Conservation (phyloP, 35 echinoderm and acorn worm genomes). For the Apostichopus californicus region DNA sequence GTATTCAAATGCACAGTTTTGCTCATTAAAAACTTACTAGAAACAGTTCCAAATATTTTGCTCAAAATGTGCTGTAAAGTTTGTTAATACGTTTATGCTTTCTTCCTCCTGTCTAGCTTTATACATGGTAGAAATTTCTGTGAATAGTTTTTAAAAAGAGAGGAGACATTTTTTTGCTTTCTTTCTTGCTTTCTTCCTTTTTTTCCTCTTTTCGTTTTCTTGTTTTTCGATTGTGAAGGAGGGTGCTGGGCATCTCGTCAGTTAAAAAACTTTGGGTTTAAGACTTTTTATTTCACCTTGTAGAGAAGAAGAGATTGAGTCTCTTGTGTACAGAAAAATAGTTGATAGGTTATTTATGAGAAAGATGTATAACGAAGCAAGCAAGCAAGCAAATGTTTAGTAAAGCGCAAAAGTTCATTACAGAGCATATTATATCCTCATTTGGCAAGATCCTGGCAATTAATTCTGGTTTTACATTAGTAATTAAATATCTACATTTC, state of each 20-base stretch:
- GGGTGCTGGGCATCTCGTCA: conserved; percentile 40
- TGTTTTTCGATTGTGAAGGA: background rate
- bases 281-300: background rate
- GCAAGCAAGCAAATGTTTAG: too few species aligned
- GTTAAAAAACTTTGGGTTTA: background rate
- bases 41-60: background rate
- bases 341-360: background rate
- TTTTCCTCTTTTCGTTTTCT: too few species aligned
- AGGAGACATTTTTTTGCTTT: background rate
- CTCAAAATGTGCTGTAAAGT: background rate
- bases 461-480: too few species aligned
- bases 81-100: background rate
- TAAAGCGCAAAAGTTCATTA: too few species aligned
- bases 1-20: background rate
- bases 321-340: background rate
- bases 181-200: too few species aligned
- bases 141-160: background rate
- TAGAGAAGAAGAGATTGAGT: background rate
- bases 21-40: background rate
- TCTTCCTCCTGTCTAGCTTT: background rate
- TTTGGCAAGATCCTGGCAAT: too few species aligned
- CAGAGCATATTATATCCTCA: too few species aligned
- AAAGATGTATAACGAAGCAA: background rate
- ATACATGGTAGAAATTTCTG: background rate
- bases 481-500: too few species aligned